phyloP scores from a whole-genome alignment of 2,797 vertebrate species.

The Lagocephalus sceleratus region DNA sequence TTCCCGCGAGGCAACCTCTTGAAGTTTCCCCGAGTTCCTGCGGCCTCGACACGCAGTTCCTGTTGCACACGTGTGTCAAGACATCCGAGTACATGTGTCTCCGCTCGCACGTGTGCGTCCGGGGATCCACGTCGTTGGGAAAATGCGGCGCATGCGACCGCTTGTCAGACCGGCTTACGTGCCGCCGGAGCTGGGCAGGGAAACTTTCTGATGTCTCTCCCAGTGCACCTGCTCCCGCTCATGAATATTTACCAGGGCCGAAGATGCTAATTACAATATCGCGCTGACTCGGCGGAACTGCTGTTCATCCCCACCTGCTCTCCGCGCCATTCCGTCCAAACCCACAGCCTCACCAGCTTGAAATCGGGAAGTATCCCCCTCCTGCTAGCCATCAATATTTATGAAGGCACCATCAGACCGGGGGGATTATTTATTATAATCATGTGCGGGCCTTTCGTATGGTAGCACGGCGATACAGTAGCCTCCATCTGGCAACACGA shows the following conservation, averaged over 20 bases:
- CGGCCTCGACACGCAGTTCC: background rate
- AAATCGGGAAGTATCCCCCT: slow-evolving; percentile 29
- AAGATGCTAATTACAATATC: slow-evolving; percentile 60
- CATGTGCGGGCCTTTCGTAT: slow-evolving; percentile 18
- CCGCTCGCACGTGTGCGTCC: background rate
- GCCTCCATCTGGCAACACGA: slow-evolving; percentile 15
- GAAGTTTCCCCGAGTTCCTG: background rate
- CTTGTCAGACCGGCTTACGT: slow-evolving; percentile 21
- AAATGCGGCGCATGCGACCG: background rate
- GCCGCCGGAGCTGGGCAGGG: slow-evolving; percentile 33
- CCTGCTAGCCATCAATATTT: slow-evolving; percentile 48
- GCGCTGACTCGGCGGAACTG: slow-evolving; percentile 53
- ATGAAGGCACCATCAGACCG: slow-evolving; percentile 41
- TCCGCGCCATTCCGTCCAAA: slow-evolving; percentile 30
- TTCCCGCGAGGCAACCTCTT: slow-evolving; percentile 14
- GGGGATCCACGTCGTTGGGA: background rate
- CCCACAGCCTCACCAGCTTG: slow-evolving; percentile 28
- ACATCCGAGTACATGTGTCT: slow-evolving; percentile 5
- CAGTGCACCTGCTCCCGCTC: slow-evolving; percentile 37
- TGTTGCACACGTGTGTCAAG: background rate
- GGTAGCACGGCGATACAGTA: slow-evolving; percentile 12
- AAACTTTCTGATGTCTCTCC: slow-evolving; percentile 43
- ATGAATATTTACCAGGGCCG: slow-evolving; percentile 63
- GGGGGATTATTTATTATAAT: slow-evolving; percentile 40
- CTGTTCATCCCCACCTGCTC: slow-evolving; percentile 52